Conservation (phyloP, 2,888 invertebrate genomes). For the Fragum fragum region DNA sequence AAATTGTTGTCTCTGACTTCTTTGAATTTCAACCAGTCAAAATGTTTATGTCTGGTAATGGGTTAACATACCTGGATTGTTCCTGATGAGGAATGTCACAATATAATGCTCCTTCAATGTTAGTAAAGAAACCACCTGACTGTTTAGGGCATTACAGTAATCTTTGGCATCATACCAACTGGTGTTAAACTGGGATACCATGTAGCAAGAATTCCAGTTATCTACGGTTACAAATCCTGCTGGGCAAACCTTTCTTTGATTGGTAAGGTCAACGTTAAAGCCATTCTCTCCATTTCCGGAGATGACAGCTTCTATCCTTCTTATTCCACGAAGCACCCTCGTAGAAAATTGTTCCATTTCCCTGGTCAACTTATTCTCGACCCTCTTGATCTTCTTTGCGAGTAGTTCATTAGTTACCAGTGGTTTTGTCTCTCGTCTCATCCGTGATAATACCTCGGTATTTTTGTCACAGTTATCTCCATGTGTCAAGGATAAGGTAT, state of each 20-base stretch:
- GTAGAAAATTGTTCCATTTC: slow-evolving; percentile 65
- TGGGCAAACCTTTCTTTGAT: slow-evolving; percentile 69
- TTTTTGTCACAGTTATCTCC: neutral
- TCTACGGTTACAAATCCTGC: slow-evolving; percentile 75
- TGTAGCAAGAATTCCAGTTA: slow-evolving; percentile 79
- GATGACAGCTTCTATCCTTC: slow-evolving; percentile 71
- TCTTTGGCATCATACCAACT: slow-evolving; percentile 82
- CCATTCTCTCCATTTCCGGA: slow-evolving; percentile 36
- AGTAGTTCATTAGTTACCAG: neutral
- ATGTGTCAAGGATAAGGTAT: slow-evolving; percentile 8
- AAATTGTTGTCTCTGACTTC: too few relatives aligned
- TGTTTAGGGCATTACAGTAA: slow-evolving; percentile 80
- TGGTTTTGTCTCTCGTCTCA: neutral
- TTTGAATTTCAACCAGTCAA: too few relatives aligned
- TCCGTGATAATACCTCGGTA: neutral
- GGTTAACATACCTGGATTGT: slow-evolving; percentile 76
- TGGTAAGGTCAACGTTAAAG: slow-evolving; percentile 15
- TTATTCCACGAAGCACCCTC: slow-evolving; percentile 74
- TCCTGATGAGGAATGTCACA: slow-evolving; percentile 80
- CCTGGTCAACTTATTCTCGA: slow-evolving; percentile 69
- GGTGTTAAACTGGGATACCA: slow-evolving; percentile 80
- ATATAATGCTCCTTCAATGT: slow-evolving; percentile 80
- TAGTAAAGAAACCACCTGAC: slow-evolving; percentile 78
- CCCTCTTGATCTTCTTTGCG: slow-evolving; percentile 10
- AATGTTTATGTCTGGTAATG: too few relatives aligned